Base-by-base conservation (phyloP, 2,888 invertebrate genomes). In the Melieria crassipennis region DNA sequence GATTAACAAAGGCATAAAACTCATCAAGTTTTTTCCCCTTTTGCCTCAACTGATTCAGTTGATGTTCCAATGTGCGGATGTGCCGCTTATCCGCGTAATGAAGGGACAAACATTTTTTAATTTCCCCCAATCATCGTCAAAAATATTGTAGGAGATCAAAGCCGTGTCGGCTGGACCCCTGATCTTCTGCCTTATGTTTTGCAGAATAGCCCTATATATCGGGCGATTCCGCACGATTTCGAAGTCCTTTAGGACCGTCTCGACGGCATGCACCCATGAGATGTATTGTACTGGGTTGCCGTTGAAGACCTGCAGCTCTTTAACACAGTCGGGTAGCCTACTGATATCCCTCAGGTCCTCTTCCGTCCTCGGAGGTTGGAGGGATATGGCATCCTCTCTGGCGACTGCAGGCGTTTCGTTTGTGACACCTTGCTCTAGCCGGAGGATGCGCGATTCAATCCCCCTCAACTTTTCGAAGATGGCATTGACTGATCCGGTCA, bases 51-150 rank as follows among this genome's bases (percentile, higher is more conserved):
- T 71, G 69, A 64, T 68, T 73, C 0, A 77, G 52, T 63, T 79
- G 73, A 57, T 78, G 75, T 58, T 78, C 72, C 3, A 76, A 47
- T 0, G 74, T 77, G 0, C 72, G 64, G 0, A 76, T 43, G 48
- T 78, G 78, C 16, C 74, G 58, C 43, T 78, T 79, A 42, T 76
- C 76, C 1, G 76, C 77, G 47, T 77, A 77, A 43, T 77, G 76
- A 6, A 77, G 72, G 4, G 76, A 75, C 6, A 77, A 64, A 43
- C 69, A 70, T n/a, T 74, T 69, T 57, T 79, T 78, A 3, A 78
- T 76, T 1, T 73, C 47, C 3, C n/a, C 75, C 77, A 77, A 42
- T 75, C 70, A 4, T 75, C 63, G 46, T 72, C 73, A 9, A 75
- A 72, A 48, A 73, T 74, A 5, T 75, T 75, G 42, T 74, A 71